These are phyloP conservation scores for Sarcophaga peregrina DNA, from an alignment of 1,140 invertebrate genomes.

Conservation along the genomic window DNA sequence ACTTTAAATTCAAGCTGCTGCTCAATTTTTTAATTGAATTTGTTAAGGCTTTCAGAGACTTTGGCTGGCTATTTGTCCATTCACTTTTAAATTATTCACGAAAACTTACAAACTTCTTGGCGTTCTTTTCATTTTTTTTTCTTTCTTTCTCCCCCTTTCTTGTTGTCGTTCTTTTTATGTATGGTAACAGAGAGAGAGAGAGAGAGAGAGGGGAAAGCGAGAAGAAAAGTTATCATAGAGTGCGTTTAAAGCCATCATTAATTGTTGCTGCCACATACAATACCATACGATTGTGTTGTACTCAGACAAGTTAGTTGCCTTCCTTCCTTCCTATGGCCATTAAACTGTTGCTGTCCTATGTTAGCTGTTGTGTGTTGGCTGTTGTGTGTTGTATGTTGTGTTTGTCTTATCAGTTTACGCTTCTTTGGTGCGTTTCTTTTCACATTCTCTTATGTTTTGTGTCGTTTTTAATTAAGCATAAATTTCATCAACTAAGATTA, in stretches of 20 bases:
- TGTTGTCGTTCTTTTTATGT: too few species aligned
- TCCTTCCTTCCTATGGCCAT: background rate
- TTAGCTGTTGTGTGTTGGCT: background rate
- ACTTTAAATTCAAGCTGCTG: background rate
- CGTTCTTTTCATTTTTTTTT: too few species aligned
- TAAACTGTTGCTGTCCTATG: slow-evolving; percentile 4
- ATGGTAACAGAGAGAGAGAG: too few species aligned
- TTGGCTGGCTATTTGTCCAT: slow-evolving; percentile 1
- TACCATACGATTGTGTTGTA: background rate
- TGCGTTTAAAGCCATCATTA: slow-evolving; percentile 65
- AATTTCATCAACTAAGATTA: slow-evolving; percentile 64
- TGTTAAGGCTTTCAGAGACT: slow-evolving; percentile 23
- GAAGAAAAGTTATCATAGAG: slow-evolving; percentile 43
- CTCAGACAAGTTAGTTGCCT: too few species aligned
- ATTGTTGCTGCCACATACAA: slow-evolving; percentile 50
- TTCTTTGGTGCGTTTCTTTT: slow-evolving; percentile 26
- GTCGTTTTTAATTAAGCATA: slow-evolving; percentile 66
- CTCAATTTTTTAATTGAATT: slow-evolving; percentile 46
- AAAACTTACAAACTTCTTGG: too few species aligned
- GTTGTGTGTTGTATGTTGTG: background rate
- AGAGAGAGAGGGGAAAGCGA: too few species aligned
- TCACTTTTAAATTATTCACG: background rate
- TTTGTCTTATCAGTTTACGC: background rate
- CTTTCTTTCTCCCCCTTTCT: too few species aligned
- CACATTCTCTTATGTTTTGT: slow-evolving; percentile 38